These are phyloP conservation scores for Pomatostomus ruficeps DNA, from an alignment of 2,113 vertebrate genomes.

Conservation along the genomic window DNA sequence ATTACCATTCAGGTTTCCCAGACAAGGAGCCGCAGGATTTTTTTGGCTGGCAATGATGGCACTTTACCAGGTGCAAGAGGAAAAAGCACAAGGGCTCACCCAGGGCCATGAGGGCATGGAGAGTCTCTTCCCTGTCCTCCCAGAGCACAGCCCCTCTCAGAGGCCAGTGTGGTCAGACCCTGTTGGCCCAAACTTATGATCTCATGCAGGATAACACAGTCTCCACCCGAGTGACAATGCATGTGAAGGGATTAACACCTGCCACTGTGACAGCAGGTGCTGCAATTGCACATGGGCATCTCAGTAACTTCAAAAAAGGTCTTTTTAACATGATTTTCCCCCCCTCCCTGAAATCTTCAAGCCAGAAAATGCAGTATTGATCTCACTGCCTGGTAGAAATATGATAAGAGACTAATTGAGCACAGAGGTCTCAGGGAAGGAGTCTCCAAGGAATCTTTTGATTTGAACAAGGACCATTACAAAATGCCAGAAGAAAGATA, in stretches of 20 bases:
- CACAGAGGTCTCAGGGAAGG: not conserved
- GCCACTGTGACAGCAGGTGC: not conserved
- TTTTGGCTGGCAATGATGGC: not conserved
- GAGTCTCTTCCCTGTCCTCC: not conserved
- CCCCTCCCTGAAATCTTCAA: not conserved
- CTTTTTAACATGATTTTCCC: not conserved
- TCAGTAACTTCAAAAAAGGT: not conserved
- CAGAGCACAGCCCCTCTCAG: not conserved
- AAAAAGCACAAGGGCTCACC: accelerated
- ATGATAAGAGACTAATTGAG: not conserved
- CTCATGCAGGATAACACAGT: not conserved
- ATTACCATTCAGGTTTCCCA: not conserved
- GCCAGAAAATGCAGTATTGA: not conserved
- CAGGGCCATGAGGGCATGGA: not conserved
- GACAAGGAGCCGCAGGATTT: not conserved
- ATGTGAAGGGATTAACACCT: not conserved
- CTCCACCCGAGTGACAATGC: not conserved
- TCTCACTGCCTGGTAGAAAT: not conserved
- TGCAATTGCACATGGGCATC: not conserved
- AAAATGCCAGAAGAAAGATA: not conserved
- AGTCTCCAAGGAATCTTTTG: not conserved
- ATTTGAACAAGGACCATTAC: not conserved
- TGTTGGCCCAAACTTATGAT: not conserved
- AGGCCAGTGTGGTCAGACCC: too few relatives aligned
- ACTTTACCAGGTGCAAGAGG: not conserved